These are phyloP conservation scores for Merluccius polli DNA, from an alignment of 2,797 vertebrate genomes.

Conservation along the genomic window DNA sequence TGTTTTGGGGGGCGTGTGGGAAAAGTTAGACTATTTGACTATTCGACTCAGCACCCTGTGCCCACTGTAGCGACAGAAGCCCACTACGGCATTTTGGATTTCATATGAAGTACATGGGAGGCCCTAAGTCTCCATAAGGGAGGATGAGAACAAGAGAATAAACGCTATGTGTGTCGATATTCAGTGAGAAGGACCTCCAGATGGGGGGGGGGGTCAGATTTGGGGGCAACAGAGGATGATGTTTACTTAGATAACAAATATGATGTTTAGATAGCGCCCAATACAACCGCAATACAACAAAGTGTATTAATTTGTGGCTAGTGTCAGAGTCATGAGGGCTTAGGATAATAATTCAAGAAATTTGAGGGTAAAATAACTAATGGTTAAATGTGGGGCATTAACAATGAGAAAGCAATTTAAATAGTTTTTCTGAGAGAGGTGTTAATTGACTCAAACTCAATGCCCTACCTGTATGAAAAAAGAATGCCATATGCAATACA, in stretches of 20 bases:
- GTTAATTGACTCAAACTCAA: constrained; percentile 1
- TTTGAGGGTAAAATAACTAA: constrained; percentile 6
- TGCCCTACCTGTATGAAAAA: constrained; percentile 35
- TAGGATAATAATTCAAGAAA: background rate
- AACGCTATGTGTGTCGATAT: too few species aligned
- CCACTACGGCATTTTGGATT: background rate
- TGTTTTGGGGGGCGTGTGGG: too few species aligned
- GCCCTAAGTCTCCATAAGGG: too few species aligned
- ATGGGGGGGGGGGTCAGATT: too few species aligned
- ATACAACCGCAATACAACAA: constrained; percentile 1
- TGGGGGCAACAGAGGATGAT: background rate
- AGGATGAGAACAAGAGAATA: too few species aligned
- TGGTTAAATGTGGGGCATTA: constrained; percentile 1
- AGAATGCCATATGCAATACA: constrained; percentile 53
- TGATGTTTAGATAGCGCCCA: background rate
- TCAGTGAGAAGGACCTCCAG: too few species aligned
- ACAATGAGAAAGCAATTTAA: background rate
- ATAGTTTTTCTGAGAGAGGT: background rate
- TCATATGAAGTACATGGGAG: too few species aligned
- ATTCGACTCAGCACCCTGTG: too few species aligned
- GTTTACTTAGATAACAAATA: background rate
- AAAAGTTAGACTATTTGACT: too few species aligned
- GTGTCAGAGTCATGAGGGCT: background rate
- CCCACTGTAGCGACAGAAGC: too few species aligned
- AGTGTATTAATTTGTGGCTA: constrained; percentile 31